Evolutionary conservation across 2,113 vertebrate species (phyloP).

Genomic region (Vanacampus margaritifer): DNA sequence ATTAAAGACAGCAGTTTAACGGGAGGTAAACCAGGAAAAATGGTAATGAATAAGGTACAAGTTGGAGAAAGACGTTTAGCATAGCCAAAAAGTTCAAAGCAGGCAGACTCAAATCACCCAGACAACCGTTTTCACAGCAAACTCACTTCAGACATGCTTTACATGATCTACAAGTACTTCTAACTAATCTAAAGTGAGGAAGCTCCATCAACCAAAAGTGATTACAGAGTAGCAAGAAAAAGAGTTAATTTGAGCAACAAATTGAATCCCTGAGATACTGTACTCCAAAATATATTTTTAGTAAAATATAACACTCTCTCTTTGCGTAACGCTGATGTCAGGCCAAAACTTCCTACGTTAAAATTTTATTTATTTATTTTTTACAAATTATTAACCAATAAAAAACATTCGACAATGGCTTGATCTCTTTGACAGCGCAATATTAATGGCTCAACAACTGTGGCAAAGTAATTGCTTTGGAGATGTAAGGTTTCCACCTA

Average conservation of each 20-base stretch:
- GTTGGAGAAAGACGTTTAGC: slow-evolving; percentile 26
- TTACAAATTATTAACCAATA: too few relatives aligned
- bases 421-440: too few relatives aligned
- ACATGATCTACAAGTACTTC: neutral
- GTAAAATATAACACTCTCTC: too few relatives aligned
- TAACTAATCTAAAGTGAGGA: slow-evolving; percentile 28
- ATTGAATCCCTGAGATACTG: neutral
- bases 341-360: too few relatives aligned
- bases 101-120: slow-evolving; percentile 42
- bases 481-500: too few relatives aligned
- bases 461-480: too few relatives aligned
- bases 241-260: neutral
- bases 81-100: slow-evolving; percentile 19
- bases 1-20: neutral
- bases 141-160: slow-evolving; percentile 51
- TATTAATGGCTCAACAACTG: too few relatives aligned
- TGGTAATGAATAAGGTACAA: slow-evolving; percentile 19
- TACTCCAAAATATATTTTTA: too few relatives aligned
- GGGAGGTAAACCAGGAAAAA: neutral
- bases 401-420: too few relatives aligned
- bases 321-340: neutral
- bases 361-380: too few relatives aligned
- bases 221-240: slow-evolving; percentile 26
- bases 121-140: slow-evolving; percentile 37
- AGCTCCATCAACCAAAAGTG: slow-evolving; percentile 23